Evolutionary conservation across 2,797 vertebrate species (phyloP).

Genomic region (Epinephelus coioides): DNA sequence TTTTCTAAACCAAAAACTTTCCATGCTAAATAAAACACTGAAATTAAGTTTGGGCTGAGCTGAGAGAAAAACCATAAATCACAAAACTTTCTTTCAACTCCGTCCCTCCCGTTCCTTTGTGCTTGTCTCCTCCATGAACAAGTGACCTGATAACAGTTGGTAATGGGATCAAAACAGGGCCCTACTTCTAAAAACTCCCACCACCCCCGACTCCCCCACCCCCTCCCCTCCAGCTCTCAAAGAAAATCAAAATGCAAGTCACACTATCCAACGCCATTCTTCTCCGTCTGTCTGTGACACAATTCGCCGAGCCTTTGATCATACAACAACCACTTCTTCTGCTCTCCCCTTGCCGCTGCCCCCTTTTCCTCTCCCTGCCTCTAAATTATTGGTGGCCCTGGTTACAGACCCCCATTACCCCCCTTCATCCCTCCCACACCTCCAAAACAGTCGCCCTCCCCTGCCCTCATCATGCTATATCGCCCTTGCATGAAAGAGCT

Average conservation of each 20-base stretch:
- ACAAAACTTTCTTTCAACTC: conserved; percentile 7
- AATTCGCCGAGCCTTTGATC: conserved; percentile 84
- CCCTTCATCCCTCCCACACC: conserved; percentile 21
- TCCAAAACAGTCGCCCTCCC: conserved; percentile 46
- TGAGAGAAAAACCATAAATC: background rate
- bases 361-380: conserved; percentile 44
- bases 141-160: conserved; percentile 62
- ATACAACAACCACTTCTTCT: conserved; percentile 76
- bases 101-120: background rate
- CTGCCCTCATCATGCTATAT: conserved; percentile 39
- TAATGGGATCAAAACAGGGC: conserved; percentile 75
- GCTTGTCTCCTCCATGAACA: conserved; percentile 26
- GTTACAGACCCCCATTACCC: conserved; percentile 55
- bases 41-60: background rate
- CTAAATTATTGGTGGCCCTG: conserved; percentile 72
- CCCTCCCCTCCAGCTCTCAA: conserved; percentile 34
- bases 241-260: conserved; percentile 85
- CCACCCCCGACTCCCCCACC: background rate
- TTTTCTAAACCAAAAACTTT: background rate
- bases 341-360: conserved; percentile 16
- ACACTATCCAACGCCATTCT: conserved; percentile 76
- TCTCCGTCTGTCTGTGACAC: conserved; percentile 78
- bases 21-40: background rate
- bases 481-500: conserved; percentile 47
- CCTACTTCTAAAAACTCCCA: conserved; percentile 47